phyloP scores from a whole-genome alignment of 2,113 vertebrate species.

The Salvelinus namaycush region DNA sequence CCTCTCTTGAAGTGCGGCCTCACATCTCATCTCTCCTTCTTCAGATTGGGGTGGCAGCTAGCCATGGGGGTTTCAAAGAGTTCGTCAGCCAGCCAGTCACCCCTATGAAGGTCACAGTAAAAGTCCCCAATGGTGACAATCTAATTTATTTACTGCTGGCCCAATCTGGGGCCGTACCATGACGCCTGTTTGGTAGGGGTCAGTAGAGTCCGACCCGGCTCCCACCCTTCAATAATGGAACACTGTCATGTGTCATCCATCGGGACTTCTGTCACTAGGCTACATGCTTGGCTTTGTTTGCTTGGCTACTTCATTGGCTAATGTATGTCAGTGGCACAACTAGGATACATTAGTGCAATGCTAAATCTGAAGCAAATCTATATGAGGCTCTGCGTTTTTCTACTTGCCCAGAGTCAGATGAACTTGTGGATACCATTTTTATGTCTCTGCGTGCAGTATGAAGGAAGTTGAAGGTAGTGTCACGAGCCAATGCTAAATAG shows the following conservation, averaged over 20 bases:
- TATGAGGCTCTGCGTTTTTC: not conserved
- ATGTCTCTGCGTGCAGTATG: too few species aligned
- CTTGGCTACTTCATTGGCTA: not conserved
- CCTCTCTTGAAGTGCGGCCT: not conserved
- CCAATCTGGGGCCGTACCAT: not conserved
- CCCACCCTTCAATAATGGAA: not conserved
- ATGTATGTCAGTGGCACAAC: not conserved
- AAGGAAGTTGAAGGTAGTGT: too few species aligned
- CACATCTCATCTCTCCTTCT: constrained; percentile 15
- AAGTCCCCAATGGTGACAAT: not conserved
- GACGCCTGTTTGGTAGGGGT: constrained; percentile 1
- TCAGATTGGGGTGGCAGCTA: not conserved
- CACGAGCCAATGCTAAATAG: not conserved
- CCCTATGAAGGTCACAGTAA: not conserved
- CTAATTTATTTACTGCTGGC: not conserved
- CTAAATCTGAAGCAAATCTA: not conserved
- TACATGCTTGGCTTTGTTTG: not conserved
- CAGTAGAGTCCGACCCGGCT: not conserved
- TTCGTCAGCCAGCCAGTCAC: not conserved
- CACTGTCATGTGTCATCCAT: not conserved
- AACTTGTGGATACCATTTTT: too few species aligned
- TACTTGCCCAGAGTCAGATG: not conserved
- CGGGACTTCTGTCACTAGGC: not conserved
- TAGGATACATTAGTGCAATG: not conserved
- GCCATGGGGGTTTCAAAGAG: not conserved